These are phyloP conservation scores for Lepilemur septentrionalis DNA, from an alignment of 2,797 vertebrate species.

Conservation along the genomic window DNA sequence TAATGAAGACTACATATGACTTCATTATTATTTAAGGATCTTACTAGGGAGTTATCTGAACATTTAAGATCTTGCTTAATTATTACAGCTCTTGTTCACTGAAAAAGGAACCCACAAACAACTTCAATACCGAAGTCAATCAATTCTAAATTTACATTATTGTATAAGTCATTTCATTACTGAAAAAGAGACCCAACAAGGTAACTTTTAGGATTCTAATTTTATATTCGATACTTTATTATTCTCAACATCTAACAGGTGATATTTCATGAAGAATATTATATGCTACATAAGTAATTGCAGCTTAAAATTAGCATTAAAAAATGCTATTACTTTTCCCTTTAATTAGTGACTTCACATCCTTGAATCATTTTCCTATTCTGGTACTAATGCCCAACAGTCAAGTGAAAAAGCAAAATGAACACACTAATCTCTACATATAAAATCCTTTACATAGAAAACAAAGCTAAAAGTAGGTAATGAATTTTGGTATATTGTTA, in stretches of 20 bases:
- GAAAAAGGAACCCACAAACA: background rate
- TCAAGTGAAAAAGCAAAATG: constrained; percentile 10
- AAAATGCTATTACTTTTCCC: background rate
- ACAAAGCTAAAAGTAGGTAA: background rate
- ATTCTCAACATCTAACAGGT: background rate
- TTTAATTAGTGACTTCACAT: background rate
- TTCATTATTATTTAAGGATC: background rate
- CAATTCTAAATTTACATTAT: background rate
- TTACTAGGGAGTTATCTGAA: background rate
- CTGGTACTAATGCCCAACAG: background rate
- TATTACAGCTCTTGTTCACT: background rate
- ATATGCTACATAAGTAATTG: background rate
- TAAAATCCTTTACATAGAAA: background rate
- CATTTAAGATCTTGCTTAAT: background rate
- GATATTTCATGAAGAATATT: background rate
- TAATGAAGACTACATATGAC: background rate
- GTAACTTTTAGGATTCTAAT: background rate
- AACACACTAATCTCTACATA: background rate
- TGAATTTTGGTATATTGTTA: background rate
- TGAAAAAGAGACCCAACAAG: background rate
- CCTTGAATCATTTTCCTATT: background rate
- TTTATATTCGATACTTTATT: background rate
- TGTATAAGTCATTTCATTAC: background rate
- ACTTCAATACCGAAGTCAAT: background rate
- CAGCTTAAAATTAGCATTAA: background rate